Percentiles rank a stretch among this genome's conserved stretches.
These are phyloP conservation scores for Ips typographus DNA, from an alignment of 1,140 invertebrate genomes.

Conservation along the genomic window DNA sequence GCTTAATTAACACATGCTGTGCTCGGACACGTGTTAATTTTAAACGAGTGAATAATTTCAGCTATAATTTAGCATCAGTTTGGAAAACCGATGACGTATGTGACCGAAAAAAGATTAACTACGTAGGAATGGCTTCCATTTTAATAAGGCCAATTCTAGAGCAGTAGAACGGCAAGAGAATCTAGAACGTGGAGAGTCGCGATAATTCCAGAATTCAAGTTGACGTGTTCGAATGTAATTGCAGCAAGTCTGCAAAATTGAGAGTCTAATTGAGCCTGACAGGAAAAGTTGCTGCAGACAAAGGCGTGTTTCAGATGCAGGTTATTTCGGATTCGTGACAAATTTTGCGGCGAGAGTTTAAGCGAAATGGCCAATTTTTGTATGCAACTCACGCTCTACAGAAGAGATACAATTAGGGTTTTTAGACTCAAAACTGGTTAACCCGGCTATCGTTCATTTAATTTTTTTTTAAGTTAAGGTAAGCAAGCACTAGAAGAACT, in stretches of 20 bases:
- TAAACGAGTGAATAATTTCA: conserved; percentile 1
- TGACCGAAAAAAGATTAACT: background rate
- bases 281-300: conserved; percentile 1
- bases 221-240: conserved; percentile 3
- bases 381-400: too few species aligned
- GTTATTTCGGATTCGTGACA: background rate
- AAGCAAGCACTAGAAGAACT: too few species aligned
- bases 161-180: background rate
- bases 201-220: background rate
- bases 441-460: too few species aligned
- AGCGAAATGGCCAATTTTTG: too few species aligned
- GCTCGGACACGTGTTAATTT: conserved; percentile 1
- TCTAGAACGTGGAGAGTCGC: background rate
- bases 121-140: background rate
- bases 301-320: background rate
- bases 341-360: background rate
- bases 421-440: too few species aligned
- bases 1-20: conserved; percentile 2
- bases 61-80: background rate
- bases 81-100: background rate
- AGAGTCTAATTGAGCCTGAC: conserved; percentile 3
- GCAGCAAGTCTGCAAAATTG: conserved; percentile 5
- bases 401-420: too few species aligned
- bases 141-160: conserved; percentile 1
- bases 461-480: too few species aligned